Evolutionary conservation across 2,113 vertebrate species (phyloP), one percentile per base, ranked within the genome.

Genomic region (Gymnorhina tibicen): DNA sequence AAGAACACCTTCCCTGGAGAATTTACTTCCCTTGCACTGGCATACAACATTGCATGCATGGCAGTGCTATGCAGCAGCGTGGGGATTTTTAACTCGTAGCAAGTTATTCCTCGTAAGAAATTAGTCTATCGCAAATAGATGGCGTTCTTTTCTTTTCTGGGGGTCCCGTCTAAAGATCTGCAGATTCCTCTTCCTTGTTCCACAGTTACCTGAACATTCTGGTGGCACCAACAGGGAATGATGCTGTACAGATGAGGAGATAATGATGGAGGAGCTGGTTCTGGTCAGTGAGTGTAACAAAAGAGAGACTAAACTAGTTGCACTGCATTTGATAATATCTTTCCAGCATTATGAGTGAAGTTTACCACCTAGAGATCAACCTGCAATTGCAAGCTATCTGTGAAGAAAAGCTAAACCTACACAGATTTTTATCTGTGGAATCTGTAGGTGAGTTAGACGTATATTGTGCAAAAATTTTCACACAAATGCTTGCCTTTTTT

Each of bases 11-110:
- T 47, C 37, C 49, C 30, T 68, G 33, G 33, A 26, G 42, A 67
- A 11, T 7, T 63, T 41, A 3, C 9, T 44, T 56, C 13, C 13
- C 21, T 63, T 79, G 13, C 8, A 24, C 39, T 32, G 16, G n/a
- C 21, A 11, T 10, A 44, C 4, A 64, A 2, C 15, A 6, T 9
- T 60, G n/a, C 16, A 9, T 49, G 24, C 62, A 4, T 44, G 35
- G 16, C 47, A n/a, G 13, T 24, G n/a, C 42, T 49, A 0, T 39
- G 35, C 39, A 50, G 13, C 19, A 32, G 26, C 4, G 0, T 37
- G 24, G 21, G 4, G 10, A 1, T 24, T 77, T 89, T 77, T 46
- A 93, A 50, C 13, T 74, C 9, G 3, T 21, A 11, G 8, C 18
- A 26, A 39, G 18, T 66, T 93, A 58, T 4, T 58, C 15, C 9